These are phyloP conservation scores for Trichogramma dendrolimi DNA, from an alignment of 2,888 invertebrate genomes.

Conservation along the genomic window DNA sequence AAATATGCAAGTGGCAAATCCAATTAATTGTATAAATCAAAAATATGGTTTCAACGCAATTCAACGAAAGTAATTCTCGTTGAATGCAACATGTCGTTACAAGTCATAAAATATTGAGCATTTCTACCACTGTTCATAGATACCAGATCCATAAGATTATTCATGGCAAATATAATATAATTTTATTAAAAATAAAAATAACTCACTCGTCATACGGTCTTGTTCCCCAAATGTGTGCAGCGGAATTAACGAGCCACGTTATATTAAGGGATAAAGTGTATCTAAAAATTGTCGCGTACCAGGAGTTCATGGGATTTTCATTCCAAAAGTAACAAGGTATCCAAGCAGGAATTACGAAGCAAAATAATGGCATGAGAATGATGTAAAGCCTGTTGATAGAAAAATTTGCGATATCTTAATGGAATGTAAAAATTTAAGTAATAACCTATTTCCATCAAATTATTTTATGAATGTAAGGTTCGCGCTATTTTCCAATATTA, in stretches of 20 bases:
- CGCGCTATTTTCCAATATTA: too few species aligned
- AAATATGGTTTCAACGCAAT: too few species aligned
- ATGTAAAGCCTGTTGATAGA: conserved; percentile 64
- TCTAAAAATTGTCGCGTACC: conserved; percentile 73
- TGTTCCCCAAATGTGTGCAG: conserved; percentile 88
- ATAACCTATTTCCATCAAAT: background rate
- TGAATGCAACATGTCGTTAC: too few species aligned
- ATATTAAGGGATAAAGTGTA: conserved; percentile 75
- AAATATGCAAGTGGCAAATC: too few species aligned
- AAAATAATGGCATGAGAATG: conserved; percentile 69
- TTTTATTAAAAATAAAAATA: conserved; percentile 9
- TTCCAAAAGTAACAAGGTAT: conserved; percentile 74
- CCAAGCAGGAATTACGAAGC: conserved; percentile 76
- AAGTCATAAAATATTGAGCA: too few species aligned
- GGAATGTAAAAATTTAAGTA: background rate
- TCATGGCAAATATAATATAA: too few species aligned
- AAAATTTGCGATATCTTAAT: conserved; percentile 34
- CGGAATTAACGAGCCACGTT: conserved; percentile 92
- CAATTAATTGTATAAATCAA: too few species aligned
- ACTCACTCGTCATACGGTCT: conserved; percentile 82
- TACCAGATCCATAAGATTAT: too few species aligned
- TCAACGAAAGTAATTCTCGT: too few species aligned
- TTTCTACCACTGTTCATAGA: too few species aligned
- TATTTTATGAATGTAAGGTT: background rate
- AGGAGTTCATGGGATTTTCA: conserved; percentile 69